Conservation (phyloP, 2,888 invertebrate species). For the Tetranychus piercei region DNA sequence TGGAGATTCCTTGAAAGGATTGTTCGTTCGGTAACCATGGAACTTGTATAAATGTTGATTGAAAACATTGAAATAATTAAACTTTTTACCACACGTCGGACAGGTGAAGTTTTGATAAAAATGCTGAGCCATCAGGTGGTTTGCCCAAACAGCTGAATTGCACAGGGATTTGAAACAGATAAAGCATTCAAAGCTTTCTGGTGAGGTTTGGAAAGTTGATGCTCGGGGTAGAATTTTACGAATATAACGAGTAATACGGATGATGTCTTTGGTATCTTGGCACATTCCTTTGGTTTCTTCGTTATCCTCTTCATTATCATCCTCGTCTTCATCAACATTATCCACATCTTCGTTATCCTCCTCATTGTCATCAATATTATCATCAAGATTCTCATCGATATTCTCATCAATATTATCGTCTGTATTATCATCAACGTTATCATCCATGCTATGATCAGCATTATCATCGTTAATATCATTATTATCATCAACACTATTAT, state of each 20-base stretch:
- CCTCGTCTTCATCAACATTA: neutral
- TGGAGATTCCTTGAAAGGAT: neutral
- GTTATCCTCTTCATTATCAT: neutral
- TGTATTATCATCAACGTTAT: neutral
- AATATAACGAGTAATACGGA: neutral
- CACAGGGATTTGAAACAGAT: neutral
- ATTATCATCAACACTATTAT: neutral
- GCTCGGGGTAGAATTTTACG: neutral
- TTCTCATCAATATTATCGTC: neutral
- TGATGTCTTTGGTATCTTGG: constrained; percentile 1
- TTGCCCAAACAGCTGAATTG: neutral
- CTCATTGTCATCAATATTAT: neutral
- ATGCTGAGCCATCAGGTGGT: neutral
- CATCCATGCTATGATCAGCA: neutral
- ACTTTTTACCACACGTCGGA: neutral
- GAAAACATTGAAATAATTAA: neutral
- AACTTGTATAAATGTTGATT: neutral
- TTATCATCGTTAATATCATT: neutral
- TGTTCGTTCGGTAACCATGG: neutral
- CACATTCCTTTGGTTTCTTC: neutral
- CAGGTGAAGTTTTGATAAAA: neutral
- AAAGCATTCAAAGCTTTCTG: neutral
- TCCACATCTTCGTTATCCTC: neutral
- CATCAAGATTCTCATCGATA: neutral
- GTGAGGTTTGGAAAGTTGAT: neutral